Conservation (phyloP, 2,888 invertebrate species). For the Hesperia comma region DNA sequence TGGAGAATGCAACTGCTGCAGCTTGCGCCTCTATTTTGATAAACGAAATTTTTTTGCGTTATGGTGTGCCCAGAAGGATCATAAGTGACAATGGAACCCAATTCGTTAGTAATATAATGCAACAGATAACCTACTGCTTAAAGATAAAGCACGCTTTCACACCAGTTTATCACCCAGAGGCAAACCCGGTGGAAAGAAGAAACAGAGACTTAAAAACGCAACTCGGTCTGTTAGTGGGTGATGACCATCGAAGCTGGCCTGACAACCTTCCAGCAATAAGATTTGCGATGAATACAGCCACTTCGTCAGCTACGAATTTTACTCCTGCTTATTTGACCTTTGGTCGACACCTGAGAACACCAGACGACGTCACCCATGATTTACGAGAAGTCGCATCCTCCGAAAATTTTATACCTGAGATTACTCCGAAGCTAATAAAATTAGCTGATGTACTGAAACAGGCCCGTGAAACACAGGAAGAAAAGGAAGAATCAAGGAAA, state of each 20-base stretch:
- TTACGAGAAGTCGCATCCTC: not conserved
- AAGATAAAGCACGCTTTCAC: constrained; percentile 42
- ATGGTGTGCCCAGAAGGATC: constrained; percentile 40
- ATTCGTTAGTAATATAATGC: constrained; percentile 44
- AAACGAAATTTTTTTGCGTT: constrained; percentile 40
- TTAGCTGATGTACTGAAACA: not conserved
- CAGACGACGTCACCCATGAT: not conserved
- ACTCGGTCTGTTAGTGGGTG: constrained; percentile 43
- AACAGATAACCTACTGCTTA: constrained; percentile 35
- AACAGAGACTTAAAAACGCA: constrained; percentile 50
- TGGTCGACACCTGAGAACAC: not conserved
- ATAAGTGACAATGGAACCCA: constrained; percentile 43
- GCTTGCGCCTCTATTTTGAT: constrained; percentile 37
- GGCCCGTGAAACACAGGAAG: not conserved
- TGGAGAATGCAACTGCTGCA: constrained; percentile 39
- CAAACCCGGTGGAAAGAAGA: constrained; percentile 52
- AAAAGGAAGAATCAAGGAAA: not conserved
- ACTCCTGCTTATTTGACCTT: too few species aligned
- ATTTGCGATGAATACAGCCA: too few species aligned
- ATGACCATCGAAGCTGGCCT: constrained; percentile 44
- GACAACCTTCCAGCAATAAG: too few species aligned
- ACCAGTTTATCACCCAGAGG: constrained; percentile 52
- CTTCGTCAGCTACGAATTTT: too few species aligned
- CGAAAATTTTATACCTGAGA: not conserved
- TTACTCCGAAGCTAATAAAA: not conserved